Base-by-base conservation (phyloP, 2,797 vertebrate genomes). In the Xiphorhynchus erythropygius region DNA sequence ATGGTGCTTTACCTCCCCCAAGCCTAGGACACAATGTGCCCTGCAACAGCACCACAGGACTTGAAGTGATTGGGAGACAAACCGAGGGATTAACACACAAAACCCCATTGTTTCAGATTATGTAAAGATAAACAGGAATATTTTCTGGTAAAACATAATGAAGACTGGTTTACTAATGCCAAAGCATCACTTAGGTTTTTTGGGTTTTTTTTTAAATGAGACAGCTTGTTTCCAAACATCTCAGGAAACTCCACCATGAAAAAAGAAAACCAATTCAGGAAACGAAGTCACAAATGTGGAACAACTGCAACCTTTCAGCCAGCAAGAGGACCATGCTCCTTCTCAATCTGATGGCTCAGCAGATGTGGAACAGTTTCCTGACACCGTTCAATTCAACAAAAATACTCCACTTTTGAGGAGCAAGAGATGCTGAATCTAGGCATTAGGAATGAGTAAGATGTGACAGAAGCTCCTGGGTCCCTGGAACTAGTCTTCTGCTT, bases 21-120 rank as follows among this genome's bases (percentile, higher is more conserved):
- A 32, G 76, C 39, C 10, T 39, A 59, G 39, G 21, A 41, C 28
- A 63, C 3, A 25, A 15, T 0, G 0, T 22, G 24, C 14, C 21
- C 46, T n/a, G 24, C 0, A 3, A 55, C 15, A 75, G 57, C 41
- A 46, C 46, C 6, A 2, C 18, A 16, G 24, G 11, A 42, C 42
- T n/a, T 37, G 23, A 56, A 71, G 46, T 12, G 49, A 44, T 59
- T 44, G 60, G 13, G 44, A 77, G 23, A 32, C n/a, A 64, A 85
- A 79, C 30, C 0, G 0, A 50, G n/a, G 37, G 68, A 73, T 30
- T 50, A n/a, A 30, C 17, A 55, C 46, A 73, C 9, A 87, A 59
- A 90, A 21, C 3, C 4, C 9, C 42, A 25, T 16, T 39, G n/a
- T 10, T 62, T 15, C 19, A 8, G 71, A 33, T 52, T 49, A 60